These are phyloP conservation scores for Dunckerocampus dactyliophorus DNA, from an alignment of 2,113 vertebrate genomes.

Conservation along the genomic window DNA sequence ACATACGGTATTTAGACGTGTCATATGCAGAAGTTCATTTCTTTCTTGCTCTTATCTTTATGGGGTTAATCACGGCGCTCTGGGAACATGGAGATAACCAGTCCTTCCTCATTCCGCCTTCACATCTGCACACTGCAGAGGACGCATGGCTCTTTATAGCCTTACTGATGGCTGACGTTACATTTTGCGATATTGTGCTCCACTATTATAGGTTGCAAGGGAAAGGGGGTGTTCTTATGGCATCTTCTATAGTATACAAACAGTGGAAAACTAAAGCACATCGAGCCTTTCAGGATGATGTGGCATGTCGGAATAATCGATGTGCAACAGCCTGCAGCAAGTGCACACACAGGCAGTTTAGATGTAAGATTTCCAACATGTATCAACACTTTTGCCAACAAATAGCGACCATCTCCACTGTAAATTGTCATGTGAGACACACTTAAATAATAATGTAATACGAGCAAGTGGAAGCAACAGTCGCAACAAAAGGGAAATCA, in stretches of 20 bases:
- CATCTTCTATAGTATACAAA: neutral
- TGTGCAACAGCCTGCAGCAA: constrained; percentile 29
- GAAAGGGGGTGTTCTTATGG: no score
- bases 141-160: no score
- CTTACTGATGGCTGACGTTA: neutral
- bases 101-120: constrained; percentile 60
- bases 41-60: constrained; percentile 55
- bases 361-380: constrained; percentile 18
- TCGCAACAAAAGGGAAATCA: constrained; percentile 48
- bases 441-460: constrained; percentile 14
- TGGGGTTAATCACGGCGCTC: constrained; percentile 40
- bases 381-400: neutral
- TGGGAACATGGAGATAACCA: constrained; percentile 62
- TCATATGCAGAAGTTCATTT: constrained; percentile 38
- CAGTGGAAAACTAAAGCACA: neutral
- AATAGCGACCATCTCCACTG: neutral
- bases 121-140: constrained; percentile 1
- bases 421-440: constrained; percentile 4
- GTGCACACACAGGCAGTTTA: constrained; percentile 31
- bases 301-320: constrained; percentile 30
- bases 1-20: constrained; percentile 13
- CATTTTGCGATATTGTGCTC: neutral
- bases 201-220: neutral
- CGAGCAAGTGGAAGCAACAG: constrained; percentile 30
- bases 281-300: constrained; percentile 12